These are phyloP conservation scores for Ameiurus melas DNA, from an alignment of 2,113 vertebrate species.

Conservation along the genomic window DNA sequence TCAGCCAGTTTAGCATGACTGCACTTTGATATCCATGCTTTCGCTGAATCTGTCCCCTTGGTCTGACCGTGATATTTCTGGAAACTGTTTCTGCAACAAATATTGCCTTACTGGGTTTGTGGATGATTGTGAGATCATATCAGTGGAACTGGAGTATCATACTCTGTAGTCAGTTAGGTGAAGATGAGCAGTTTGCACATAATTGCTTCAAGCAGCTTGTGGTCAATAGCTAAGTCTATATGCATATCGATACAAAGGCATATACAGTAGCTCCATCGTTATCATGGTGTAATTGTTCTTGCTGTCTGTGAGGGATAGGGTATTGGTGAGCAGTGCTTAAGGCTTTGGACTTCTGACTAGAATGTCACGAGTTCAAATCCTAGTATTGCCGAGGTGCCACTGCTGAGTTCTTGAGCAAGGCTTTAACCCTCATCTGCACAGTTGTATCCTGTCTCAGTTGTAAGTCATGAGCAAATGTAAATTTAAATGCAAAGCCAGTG, in stretches of 20 bases:
- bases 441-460: background rate
- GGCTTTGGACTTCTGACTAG: background rate
- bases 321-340: background rate
- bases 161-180: conserved; percentile 5
- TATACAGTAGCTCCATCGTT: conserved; percentile 1
- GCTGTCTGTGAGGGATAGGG: conserved; percentile 28
- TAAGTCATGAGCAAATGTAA: background rate
- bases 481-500: conserved; percentile 12
- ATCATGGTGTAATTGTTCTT: conserved; percentile 35
- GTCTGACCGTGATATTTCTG: conserved; percentile 11
- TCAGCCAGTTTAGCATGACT: conserved; percentile 3
- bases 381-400: background rate
- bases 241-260: conserved; percentile 32
- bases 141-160: conserved; percentile 35
- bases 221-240: conserved; percentile 25
- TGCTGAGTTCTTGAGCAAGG: background rate
- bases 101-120: conserved; percentile 25
- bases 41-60: background rate
- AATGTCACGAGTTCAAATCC: background rate
- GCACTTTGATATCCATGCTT: conserved; percentile 39
- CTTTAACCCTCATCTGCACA: background rate
- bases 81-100: conserved; percentile 21
- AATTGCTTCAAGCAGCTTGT: conserved; percentile 34
- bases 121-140: conserved; percentile 28
- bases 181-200: conserved; percentile 30